Base-by-base conservation (phyloP, 2,113 vertebrate genomes). In the Myotis brandtii region DNA sequence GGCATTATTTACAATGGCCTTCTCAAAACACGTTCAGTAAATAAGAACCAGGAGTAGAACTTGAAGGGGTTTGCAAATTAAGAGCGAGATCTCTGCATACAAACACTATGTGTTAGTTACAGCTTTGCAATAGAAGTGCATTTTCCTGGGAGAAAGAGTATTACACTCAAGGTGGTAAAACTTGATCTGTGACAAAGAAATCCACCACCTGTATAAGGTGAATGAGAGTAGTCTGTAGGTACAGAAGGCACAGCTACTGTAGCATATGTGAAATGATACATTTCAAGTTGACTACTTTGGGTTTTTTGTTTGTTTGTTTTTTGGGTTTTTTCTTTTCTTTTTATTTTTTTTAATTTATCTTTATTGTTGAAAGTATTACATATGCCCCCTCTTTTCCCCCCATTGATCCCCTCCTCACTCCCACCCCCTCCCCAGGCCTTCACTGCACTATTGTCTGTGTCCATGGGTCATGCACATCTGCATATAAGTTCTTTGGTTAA, bases 31-130 rank as follows among this genome's bases (percentile, higher is more conserved):
- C 8, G 48, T 23, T 77, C 72, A 56, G 21, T 84, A 95, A 86
- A 69, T 81, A 87, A 86, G 66, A 95, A 96, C 13, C 79, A 96
- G 83, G 59, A 93, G 20, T 9, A 73, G 72, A 86, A 95, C n/a
- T 25, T 81, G 16, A 81, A 79, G 66, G 54, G 40, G 30, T 48
- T 40, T 76, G 46, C 46, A 84, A 86, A 80, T n/a, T 37, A 91
- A 79, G 69, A 82, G 56, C 80, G 54, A 67, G 20, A 92, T 52
- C 56, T 34, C 50, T 54, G 59, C 89, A 46, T 20, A 84, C 20
- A 73, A 66, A 73, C 9, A 40, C 14, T 50, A 48, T 21, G 13
- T 27, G 43, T 34, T 13, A 48, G 27, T n/a, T 64, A 40, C 54
- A 93, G 59, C 34, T 84, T 17, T 69, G 37, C 17, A 79, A 64